These are phyloP conservation scores for Thunnus albacares DNA, from an alignment of 2,797 vertebrate genomes.

Conservation along the genomic window DNA sequence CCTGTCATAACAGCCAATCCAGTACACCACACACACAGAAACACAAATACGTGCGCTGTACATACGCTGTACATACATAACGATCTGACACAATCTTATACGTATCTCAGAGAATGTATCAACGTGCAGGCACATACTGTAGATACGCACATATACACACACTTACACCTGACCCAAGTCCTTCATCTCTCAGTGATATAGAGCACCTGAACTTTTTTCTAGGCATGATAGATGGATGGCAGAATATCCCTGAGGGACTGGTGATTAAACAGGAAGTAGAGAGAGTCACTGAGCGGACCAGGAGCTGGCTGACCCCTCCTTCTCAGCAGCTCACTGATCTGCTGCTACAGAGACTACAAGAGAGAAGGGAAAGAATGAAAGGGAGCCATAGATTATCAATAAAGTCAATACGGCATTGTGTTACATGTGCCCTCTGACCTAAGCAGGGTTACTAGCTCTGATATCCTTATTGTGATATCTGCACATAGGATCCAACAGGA, in stretches of 20 bases:
- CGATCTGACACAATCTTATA: neutral
- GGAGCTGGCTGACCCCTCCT: conserved; percentile 66
- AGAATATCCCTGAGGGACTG: conserved; percentile 72
- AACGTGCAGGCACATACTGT: neutral
- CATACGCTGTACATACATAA: neutral
- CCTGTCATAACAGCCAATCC: conserved; percentile 54
- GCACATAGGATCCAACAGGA: conserved; percentile 26
- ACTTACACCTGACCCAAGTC: conserved; percentile 51
- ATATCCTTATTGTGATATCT: conserved; percentile 57
- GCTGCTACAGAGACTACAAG: conserved; percentile 68
- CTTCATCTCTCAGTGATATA: conserved; percentile 72
- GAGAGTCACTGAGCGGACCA: conserved; percentile 64
- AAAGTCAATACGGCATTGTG: conserved; percentile 77
- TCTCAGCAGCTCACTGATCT: conserved; percentile 73
- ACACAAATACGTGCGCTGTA: neutral
- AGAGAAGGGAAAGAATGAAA: conserved; percentile 72
- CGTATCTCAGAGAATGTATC: conserved; percentile 7
- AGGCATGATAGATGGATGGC: conserved; percentile 76
- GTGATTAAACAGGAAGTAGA: conserved; percentile 82
- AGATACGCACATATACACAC: conserved; percentile 21
- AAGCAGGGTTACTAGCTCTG: conserved; percentile 73
- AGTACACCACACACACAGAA: conserved; percentile 4
- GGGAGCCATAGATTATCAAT: conserved; percentile 81
- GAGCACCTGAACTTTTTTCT: conserved; percentile 77
- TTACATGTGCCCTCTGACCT: conserved; percentile 82